Conservation (phyloP, 2,888 invertebrate species). For the Epistrophe grossulariae region DNA sequence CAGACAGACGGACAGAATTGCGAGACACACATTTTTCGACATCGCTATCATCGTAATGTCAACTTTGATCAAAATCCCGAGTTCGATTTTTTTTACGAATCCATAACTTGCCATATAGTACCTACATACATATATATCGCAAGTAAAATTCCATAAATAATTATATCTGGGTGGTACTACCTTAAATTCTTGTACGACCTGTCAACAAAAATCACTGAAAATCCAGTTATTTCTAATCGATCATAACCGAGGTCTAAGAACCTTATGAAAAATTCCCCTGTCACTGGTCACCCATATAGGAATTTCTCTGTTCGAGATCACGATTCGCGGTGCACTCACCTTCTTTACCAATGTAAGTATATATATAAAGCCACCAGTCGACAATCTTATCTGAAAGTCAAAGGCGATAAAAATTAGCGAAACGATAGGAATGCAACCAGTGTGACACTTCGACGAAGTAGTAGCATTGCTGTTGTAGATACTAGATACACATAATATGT, state of each 20-base stretch:
- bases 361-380: not conserved
- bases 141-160: not conserved
- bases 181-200: not conserved
- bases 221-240: conserved; percentile 3
- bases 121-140: no score
- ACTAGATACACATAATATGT: not conserved
- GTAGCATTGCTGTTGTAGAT: not conserved
- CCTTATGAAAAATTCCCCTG: conserved; percentile 33
- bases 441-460: conserved; percentile 31
- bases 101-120: no score
- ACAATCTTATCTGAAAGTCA: conserved; percentile 55
- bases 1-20: no score
- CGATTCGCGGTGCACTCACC: conserved; percentile 47
- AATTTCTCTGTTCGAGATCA: conserved; percentile 37
- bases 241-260: conserved; percentile 18
- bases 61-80: no score
- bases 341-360: not conserved
- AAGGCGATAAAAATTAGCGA: conserved; percentile 51
- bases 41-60: no score
- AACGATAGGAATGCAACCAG: conserved; percentile 50
- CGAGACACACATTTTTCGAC: no score
- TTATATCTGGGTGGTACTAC: no score
- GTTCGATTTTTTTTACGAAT: no score
- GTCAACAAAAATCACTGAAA: not conserved
- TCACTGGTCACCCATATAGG: not conserved